Percentiles rank a stretch among this genome's conserved stretches.
Evolutionary conservation across 1,140 invertebrate species (phyloP).

Genomic region (Anastatus disparis): DNA sequence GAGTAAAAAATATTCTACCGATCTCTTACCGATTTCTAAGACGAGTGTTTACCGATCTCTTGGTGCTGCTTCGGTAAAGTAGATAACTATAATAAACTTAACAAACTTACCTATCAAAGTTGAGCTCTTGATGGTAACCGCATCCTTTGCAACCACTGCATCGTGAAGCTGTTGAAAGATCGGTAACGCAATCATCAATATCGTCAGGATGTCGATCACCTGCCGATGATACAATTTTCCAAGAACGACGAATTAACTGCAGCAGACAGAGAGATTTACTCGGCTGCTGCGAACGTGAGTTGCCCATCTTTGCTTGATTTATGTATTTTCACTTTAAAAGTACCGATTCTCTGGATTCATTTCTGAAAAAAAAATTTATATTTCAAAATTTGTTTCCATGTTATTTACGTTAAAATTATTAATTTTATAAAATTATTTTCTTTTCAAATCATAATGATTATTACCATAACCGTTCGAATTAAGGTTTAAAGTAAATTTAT

Average conservation of each 20-base stretch:
- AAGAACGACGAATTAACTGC: slow-evolving; percentile 77
- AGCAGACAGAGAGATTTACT: slow-evolving; percentile 72
- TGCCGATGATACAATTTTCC: slow-evolving; percentile 70
- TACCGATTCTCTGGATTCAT: no score
- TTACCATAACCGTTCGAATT: no score
- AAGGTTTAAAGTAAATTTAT: no score
- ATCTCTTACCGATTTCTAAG: not conserved
- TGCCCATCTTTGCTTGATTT: slow-evolving; percentile 51
- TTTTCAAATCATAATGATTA: no score
- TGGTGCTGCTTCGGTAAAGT: no score
- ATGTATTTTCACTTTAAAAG: no score
- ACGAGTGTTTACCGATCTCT: no score
- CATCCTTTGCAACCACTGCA: slow-evolving; percentile 58
- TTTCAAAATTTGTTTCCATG: not conserved
- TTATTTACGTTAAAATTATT: not conserved
- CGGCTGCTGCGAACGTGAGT: slow-evolving; percentile 53
- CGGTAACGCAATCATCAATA: slow-evolving; percentile 57
- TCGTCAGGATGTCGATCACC: slow-evolving; percentile 35
- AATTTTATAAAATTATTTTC: not conserved
- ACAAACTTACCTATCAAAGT: slow-evolving; percentile 60
- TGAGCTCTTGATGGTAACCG: slow-evolving; percentile 58
- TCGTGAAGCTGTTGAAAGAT: slow-evolving; percentile 51
- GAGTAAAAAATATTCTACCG: not conserved
- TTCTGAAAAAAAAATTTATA: not conserved
- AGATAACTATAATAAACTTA: not conserved